Conservation (phyloP, 2,113 vertebrate species). For the Vidua macroura region DNA sequence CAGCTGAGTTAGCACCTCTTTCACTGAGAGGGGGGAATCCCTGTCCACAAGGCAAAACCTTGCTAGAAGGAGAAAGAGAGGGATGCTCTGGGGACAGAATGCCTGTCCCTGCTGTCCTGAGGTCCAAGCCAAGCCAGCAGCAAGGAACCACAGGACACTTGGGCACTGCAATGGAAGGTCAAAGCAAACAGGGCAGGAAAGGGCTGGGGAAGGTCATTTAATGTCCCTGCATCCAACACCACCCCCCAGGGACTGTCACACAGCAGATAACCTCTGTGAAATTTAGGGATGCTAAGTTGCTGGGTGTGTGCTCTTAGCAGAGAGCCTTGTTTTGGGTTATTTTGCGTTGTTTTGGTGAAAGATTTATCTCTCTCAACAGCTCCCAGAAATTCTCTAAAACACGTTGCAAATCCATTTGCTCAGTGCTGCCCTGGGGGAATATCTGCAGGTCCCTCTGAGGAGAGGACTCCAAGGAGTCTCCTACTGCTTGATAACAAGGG, state of each 20-base stretch:
- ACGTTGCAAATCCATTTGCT: background rate
- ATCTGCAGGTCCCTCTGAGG: background rate
- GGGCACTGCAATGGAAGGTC: background rate
- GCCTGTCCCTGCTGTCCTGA: background rate
- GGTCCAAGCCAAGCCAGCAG: background rate
- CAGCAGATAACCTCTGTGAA: background rate
- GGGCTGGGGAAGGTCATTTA: background rate
- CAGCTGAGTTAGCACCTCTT: background rate
- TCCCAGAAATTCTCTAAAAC: background rate
- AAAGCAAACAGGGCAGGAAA: background rate
- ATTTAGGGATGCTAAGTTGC: rapidly evolving
- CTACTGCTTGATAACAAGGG: background rate
- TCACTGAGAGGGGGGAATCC: background rate
- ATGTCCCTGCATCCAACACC: background rate
- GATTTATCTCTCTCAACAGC: background rate
- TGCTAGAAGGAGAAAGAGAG: background rate
- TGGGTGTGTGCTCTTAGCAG: background rate
- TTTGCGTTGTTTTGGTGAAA: background rate
- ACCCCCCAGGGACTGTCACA: background rate
- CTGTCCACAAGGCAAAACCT: background rate
- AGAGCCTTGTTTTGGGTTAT: rapidly evolving
- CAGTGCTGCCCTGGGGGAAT: background rate
- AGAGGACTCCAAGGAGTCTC: background rate
- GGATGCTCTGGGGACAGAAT: background rate
- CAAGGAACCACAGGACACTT: rapidly evolving